Evolutionary conservation across 1,140 invertebrate genomes (phyloP).

Genomic region (Pogonomyrmex californicus): DNA sequence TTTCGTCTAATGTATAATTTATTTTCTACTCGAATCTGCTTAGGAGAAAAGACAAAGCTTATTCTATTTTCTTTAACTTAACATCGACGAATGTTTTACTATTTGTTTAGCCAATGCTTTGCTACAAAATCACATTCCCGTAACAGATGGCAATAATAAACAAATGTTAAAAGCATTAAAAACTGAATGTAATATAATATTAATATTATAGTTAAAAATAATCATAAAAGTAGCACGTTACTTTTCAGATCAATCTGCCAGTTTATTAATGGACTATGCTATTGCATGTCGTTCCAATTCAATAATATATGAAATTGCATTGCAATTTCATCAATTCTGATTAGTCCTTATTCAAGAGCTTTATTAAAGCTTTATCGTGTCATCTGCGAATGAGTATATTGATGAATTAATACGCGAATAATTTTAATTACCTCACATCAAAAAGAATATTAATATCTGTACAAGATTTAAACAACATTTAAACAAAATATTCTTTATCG

Average conservation of each 20-base stretch:
- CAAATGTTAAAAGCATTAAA: neutral
- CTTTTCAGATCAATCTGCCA: neutral
- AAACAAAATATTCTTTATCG: too few relatives aligned
- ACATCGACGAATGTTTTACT: neutral
- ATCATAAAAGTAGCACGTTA: neutral
- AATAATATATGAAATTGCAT: neutral
- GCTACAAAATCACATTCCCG: neutral
- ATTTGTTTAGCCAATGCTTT: conserved; percentile 21
- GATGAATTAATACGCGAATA: conserved; percentile 1
- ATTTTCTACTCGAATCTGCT: conserved; percentile 50
- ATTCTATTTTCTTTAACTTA: neutral
- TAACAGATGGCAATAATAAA: neutral
- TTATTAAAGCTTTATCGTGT: conserved; percentile 18
- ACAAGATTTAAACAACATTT: neutral
- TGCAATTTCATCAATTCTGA: neutral
- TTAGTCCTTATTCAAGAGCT: conserved; percentile 22
- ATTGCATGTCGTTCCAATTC: neutral
- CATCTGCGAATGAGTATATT: neutral
- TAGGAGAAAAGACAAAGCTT: neutral
- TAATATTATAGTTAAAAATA: neutral
- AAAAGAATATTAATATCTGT: neutral
- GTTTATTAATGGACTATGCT: neutral
- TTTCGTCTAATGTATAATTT: conserved; percentile 65
- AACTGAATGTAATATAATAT: conserved; percentile 12
- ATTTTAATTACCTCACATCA: conserved; percentile 9